Evolutionary conservation across 2,797 vertebrate species (phyloP), one percentile per base, ranked within the genome.

Genomic region (Sphaeramia orbicularis): DNA sequence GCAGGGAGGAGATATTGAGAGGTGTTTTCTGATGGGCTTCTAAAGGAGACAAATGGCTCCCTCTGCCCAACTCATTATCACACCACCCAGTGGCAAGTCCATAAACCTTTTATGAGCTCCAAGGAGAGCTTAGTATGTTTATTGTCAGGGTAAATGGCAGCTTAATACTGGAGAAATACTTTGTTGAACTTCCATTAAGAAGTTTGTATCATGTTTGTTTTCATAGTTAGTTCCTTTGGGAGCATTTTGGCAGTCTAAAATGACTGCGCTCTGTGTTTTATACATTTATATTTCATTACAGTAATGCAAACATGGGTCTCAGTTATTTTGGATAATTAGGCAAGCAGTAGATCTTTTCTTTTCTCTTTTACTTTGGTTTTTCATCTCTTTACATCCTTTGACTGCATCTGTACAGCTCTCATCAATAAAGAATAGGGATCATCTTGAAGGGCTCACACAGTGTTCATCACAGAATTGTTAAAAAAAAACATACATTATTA

Each of bases 61-160:
- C 11, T 42, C 15, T 45, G 9, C 61, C 52, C 16, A 19, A 9
- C 55, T 76, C 44, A 73, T 21, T 42, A 9, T 76, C 38, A 24
- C 61, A 37, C 47, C 32, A 67, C 59, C 51, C 8, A 43, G 55
- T 41, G 12, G 15, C 44, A 49, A 44, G 48, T 68, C 64, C 24
- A 85, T 80, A 71, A 86, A 72, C 11, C 10, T 78, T 83, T 83
- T 78, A 78, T 70, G 48, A 76, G 44, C 64, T 47, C 75, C 18
- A 36, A 68, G 40, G 47, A 70, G 58, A 78, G 50, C 49, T 67
- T 41, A 1, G 49, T 27, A 15, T 52, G 15, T 66, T 69, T 75
- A 37, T 51, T 74, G 51, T 59, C 0, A 0, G 19, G 55, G 19
- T 30, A 4, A 79, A 65, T 27, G 42, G 32, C 7, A 35, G 9